phyloP scores from a whole-genome alignment of 2,888 invertebrate genomes.

The Fragum whitleyi region DNA sequence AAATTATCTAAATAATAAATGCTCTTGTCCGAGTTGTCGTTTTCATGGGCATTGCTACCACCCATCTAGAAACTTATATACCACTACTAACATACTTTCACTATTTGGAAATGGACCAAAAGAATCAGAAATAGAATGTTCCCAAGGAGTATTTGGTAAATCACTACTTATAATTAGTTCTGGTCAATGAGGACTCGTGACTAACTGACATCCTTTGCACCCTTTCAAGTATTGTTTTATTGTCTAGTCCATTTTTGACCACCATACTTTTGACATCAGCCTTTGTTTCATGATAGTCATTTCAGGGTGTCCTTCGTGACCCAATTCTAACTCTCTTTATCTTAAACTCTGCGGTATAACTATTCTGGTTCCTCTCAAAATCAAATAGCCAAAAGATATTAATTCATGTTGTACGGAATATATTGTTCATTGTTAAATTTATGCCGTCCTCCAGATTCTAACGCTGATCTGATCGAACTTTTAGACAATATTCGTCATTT shows the following conservation, averaged over 20 bases:
- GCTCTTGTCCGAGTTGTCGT: too few relatives aligned
- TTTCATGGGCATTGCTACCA: too few relatives aligned
- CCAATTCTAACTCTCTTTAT: constrained; percentile 29
- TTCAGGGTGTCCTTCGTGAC: constrained; percentile 58
- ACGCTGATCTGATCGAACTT: too few relatives aligned
- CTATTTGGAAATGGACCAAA: constrained; percentile 35
- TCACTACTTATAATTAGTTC: constrained; percentile 12
- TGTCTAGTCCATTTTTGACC: constrained; percentile 54
- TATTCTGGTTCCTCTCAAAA: constrained; percentile 33
- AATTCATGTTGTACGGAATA: constrained; percentile 20
- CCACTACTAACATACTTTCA: constrained; percentile 20
- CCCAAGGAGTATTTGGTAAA: constrained; percentile 51
- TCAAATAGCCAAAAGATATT: constrained; percentile 26
- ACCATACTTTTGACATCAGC: constrained; percentile 54
- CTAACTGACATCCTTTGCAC: constrained; percentile 52
- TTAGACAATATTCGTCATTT: too few relatives aligned
- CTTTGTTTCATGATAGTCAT: constrained; percentile 47
- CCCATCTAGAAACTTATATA: too few relatives aligned
- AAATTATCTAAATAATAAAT: too few relatives aligned
- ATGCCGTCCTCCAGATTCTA: too few relatives aligned
- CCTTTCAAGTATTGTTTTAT: constrained; percentile 25
- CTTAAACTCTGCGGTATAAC: constrained; percentile 23
- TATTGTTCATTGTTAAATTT: too few relatives aligned
- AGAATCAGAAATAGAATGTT: constrained; percentile 45
- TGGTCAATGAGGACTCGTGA: neutral